Conservation (phyloP, 2,113 vertebrate species). For the Leptosomus discolor region DNA sequence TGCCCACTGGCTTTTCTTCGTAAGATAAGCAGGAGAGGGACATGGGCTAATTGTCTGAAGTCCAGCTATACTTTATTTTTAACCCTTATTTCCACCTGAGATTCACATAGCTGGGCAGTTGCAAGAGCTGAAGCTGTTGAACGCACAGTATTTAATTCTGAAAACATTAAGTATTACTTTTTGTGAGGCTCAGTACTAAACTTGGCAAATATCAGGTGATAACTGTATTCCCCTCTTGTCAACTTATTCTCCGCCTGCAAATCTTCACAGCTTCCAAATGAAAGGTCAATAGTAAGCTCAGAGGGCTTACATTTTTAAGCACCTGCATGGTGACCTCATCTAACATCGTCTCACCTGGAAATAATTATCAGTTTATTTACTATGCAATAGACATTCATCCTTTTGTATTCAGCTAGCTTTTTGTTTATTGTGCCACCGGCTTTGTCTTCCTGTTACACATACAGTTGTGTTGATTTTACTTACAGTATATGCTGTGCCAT, state of each 20-base stretch:
- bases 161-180: slow-evolving; percentile 13
- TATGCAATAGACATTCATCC: slow-evolving; percentile 87
- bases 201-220: slow-evolving; percentile 77
- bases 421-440: slow-evolving; percentile 74
- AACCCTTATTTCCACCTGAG: neutral
- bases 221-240: slow-evolving; percentile 60
- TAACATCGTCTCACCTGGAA: slow-evolving; percentile 72
- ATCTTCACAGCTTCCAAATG: slow-evolving; percentile 66
- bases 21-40: slow-evolving; percentile 18
- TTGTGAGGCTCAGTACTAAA: slow-evolving; percentile 62
- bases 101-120: neutral
- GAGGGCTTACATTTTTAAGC: slow-evolving; percentile 67
- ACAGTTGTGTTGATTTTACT: slow-evolving; percentile 65
- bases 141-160: slow-evolving; percentile 29
- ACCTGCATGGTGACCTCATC: slow-evolving; percentile 70
- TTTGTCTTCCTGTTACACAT: slow-evolving; percentile 82
- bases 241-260: slow-evolving; percentile 62
- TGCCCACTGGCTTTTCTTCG: neutral
- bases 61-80: neutral
- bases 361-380: slow-evolving; percentile 84
- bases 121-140: slow-evolving; percentile 43
- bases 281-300: slow-evolving; percentile 74
- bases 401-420: slow-evolving; percentile 75
- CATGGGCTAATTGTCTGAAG: neutral
- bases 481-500: slow-evolving; percentile 80